These are phyloP conservation scores for Stenolophus ochropezus DNA, from an alignment of 2,888 invertebrate genomes.

Conservation along the genomic window DNA sequence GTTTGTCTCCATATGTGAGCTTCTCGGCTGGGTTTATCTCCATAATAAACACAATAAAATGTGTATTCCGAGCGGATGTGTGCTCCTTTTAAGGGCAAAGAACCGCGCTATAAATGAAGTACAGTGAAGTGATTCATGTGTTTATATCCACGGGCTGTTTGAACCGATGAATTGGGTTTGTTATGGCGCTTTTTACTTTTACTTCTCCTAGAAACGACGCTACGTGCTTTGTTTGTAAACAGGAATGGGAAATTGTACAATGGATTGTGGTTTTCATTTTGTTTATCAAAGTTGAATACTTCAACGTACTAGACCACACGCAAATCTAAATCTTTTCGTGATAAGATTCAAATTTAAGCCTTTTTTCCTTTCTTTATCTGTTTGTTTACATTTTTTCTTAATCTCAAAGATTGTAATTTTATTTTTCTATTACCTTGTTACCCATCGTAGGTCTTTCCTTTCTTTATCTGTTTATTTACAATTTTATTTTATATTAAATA, in stretches of 20 bases:
- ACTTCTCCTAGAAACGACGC: conserved; percentile 7
- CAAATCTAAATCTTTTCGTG: too few relatives aligned
- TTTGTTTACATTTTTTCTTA: too few relatives aligned
- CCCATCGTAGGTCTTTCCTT: too few relatives aligned
- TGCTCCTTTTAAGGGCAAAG: conserved; percentile 25
- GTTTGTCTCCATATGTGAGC: not conserved
- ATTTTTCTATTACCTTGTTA: too few relatives aligned
- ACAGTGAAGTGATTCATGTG: conserved; percentile 26
- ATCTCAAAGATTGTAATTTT: too few relatives aligned
- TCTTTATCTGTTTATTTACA: too few relatives aligned
- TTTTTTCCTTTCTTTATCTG: too few relatives aligned
- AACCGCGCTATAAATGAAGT: conserved; percentile 26
- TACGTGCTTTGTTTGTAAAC: conserved; percentile 30
- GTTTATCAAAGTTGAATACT: too few relatives aligned
- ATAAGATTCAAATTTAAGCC: too few relatives aligned
- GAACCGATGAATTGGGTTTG: conserved; percentile 25
- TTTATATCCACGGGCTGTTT: conserved; percentile 13
- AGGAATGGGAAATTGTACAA: not conserved
- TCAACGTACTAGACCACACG: too few relatives aligned
- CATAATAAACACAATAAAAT: not conserved
- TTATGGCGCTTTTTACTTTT: conserved; percentile 21
- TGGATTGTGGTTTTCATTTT: conserved; percentile 7
- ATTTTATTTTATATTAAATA: too few relatives aligned
- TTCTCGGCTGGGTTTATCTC: not conserved
- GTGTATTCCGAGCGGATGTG: not conserved